Conservation (phyloP, 2,113 vertebrate species). For the Prochilodus magdalenae region DNA sequence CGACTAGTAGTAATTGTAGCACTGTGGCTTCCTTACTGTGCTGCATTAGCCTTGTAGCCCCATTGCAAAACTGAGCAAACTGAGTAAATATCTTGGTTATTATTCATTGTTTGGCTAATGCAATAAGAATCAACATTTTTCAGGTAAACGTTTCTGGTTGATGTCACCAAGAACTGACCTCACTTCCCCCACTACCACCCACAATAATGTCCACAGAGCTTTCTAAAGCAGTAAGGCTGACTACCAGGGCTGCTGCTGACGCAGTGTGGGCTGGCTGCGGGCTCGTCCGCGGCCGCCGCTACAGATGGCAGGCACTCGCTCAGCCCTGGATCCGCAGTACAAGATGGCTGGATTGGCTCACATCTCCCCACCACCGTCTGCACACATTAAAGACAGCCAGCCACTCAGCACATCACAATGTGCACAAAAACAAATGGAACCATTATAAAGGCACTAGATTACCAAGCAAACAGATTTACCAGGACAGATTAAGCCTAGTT, state of each 20-base stretch:
- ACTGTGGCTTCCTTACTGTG: no score
- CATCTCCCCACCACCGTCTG: slow-evolving; percentile 70
- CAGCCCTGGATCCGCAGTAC: slow-evolving; percentile 73
- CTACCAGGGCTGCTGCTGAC: slow-evolving; percentile 56
- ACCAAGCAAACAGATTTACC: slow-evolving; percentile 23
- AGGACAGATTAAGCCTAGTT: slow-evolving; percentile 5
- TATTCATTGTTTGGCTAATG: slow-evolving; percentile 50
- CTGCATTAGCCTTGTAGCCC: no score
- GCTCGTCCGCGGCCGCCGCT: slow-evolving; percentile 64
- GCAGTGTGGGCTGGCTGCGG: slow-evolving; percentile 69
- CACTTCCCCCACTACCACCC: slow-evolving; percentile 46
- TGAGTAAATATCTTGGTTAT: no score
- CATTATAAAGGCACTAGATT: slow-evolving; percentile 41
- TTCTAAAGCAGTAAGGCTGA: slow-evolving; percentile 31
- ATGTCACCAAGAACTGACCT: slow-evolving; percentile 49
- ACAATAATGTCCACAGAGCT: slow-evolving; percentile 50
- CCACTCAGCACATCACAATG: slow-evolving; percentile 44
- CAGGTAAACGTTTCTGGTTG: slow-evolving; percentile 48
- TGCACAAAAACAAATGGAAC: slow-evolving; percentile 43
- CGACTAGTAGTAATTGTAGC: no score
- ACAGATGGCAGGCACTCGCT: slow-evolving; percentile 75
- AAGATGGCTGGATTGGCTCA: slow-evolving; percentile 76
- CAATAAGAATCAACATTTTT: slow-evolving; percentile 52
- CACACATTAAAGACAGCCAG: slow-evolving; percentile 66
- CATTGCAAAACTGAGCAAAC: no score